A percentile compares a stretch with the other conserved stretches of the same genome.
phyloP scores from a whole-genome alignment of 30 jellyfish, hydroid and myxozoan species.

The Catostylus mosaicus region DNA sequence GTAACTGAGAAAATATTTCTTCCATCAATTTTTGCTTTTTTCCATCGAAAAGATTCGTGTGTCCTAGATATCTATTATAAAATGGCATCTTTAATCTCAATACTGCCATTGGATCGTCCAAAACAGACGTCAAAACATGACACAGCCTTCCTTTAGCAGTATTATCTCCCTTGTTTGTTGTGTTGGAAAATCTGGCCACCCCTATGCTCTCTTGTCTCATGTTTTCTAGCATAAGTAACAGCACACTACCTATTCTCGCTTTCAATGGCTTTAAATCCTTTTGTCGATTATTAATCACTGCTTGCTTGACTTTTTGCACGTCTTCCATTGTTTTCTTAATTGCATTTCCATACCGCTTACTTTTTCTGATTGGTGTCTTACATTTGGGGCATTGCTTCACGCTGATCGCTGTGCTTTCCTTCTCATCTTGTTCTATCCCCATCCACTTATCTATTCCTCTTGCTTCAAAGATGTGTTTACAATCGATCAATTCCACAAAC shows the following conservation, averaged over 20 bases:
- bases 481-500: slow-evolving; percentile 60
- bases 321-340: slow-evolving; percentile 40
- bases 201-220: too few species aligned
- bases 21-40: too few species aligned
- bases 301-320: slow-evolving; percentile 46
- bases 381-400: slow-evolving; percentile 78
- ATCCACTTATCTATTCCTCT: slow-evolving; percentile 72
- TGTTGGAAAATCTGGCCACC: too few species aligned
- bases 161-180: too few species aligned
- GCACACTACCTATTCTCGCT: neutral
- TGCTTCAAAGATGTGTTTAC: slow-evolving; percentile 71
- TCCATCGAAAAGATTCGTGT: too few species aligned
- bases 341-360: slow-evolving; percentile 60
- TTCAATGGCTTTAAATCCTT: neutral
- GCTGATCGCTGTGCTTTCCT: neutral
- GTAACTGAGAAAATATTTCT: too few species aligned
- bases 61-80: too few species aligned
- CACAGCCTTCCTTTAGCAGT: too few species aligned
- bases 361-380: slow-evolving; percentile 53
- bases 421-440: slow-evolving; percentile 23
- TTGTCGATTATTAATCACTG: slow-evolving; percentile 6
- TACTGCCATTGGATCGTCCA: too few species aligned
- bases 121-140: too few species aligned
- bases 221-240: too few species aligned
- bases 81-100: too few species aligned